Percentiles rank a stretch among this genome's conserved stretches.
Evolutionary conservation across 2,888 invertebrate genomes (phyloP).

Genomic region (Arge pagana): DNA sequence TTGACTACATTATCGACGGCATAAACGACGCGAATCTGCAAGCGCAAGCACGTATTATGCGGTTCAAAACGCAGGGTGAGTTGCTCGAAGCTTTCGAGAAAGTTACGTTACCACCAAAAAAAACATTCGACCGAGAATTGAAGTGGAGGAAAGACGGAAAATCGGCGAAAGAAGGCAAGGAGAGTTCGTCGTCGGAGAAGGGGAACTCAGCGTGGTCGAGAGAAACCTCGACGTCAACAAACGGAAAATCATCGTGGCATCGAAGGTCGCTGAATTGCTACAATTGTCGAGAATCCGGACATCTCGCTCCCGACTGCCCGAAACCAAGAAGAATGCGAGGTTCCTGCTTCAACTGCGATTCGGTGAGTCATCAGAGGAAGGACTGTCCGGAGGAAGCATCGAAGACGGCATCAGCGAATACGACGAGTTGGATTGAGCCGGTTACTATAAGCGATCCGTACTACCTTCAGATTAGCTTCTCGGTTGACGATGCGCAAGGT

Average conservation of each 20-base stretch:
- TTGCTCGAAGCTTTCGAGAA: not conserved
- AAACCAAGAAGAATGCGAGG: constrained; percentile 5
- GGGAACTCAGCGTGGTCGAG: too few relatives aligned
- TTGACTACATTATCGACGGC: constrained; percentile 25
- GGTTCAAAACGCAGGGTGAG: constrained; percentile 15
- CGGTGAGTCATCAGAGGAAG: not conserved
- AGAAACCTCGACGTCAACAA: too few relatives aligned
- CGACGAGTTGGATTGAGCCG: not conserved
- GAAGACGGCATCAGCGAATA: too few relatives aligned
- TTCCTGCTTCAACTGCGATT: constrained; percentile 8
- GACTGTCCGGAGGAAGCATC: constrained; percentile 12
- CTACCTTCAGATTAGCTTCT: not conserved
- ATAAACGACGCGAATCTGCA: constrained; percentile 20
- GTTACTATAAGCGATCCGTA: not conserved
- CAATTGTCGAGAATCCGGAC: constrained; percentile 3
- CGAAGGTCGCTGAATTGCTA: constrained; percentile 1
- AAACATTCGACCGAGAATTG: too few relatives aligned
- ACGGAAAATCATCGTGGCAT: too few relatives aligned
- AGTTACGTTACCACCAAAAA: too few relatives aligned
- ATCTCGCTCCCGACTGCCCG: constrained; percentile 1
- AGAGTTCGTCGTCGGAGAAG: too few relatives aligned
- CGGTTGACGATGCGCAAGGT: constrained; percentile 1
- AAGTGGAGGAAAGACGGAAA: too few relatives aligned
- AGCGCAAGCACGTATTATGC: constrained; percentile 27
- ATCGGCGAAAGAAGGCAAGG: too few relatives aligned